A percentile compares a stretch with the other conserved stretches of the same genome.
phyloP scores from a whole-genome alignment of 1,140 invertebrate species.

The Drosophila sproati region DNA sequence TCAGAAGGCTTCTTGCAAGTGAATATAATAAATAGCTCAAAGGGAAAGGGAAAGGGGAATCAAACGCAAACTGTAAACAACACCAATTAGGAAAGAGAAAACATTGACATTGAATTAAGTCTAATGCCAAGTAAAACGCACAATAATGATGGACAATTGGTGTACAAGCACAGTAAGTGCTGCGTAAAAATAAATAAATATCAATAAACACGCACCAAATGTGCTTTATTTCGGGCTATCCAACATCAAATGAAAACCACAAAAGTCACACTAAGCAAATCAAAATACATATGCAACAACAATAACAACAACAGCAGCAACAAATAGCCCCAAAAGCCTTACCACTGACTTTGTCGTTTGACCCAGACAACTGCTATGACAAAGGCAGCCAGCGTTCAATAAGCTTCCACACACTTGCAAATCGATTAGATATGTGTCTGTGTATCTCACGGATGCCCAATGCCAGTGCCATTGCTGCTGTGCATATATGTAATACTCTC shows the following conservation, averaged over 20 bases:
- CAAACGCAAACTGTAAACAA: not conserved
- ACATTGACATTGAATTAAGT: slow-evolving; percentile 81
- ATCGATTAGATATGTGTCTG: slow-evolving; percentile 56
- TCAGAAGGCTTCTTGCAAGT: slow-evolving; percentile 12
- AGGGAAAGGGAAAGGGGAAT: not conserved
- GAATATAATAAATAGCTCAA: slow-evolving; percentile 17
- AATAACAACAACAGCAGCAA: not conserved
- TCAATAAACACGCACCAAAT: slow-evolving; percentile 47
- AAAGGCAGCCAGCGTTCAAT: not conserved
- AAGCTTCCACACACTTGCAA: slow-evolving; percentile 22
- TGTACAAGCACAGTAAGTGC: slow-evolving; percentile 40
- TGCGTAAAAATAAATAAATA: slow-evolving; percentile 38
- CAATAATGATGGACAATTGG: slow-evolving; percentile 46
- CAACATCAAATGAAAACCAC: not conserved
- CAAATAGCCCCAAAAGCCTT: not conserved
- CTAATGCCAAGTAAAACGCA: slow-evolving; percentile 58
- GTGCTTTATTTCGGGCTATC: slow-evolving; percentile 29
- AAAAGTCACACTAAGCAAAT: slow-evolving; percentile 31
- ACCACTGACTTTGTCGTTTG: not conserved
- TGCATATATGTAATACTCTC: slow-evolving; percentile 20
- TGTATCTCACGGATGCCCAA: slow-evolving; percentile 44
- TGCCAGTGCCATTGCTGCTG: slow-evolving; percentile 8
- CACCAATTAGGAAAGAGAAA: slow-evolving; percentile 38
- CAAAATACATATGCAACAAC: slow-evolving; percentile 22
- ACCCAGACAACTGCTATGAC: slow-evolving; percentile 5